Conservation (phyloP, 2,113 vertebrate species). For the Oryzias melastigma region DNA sequence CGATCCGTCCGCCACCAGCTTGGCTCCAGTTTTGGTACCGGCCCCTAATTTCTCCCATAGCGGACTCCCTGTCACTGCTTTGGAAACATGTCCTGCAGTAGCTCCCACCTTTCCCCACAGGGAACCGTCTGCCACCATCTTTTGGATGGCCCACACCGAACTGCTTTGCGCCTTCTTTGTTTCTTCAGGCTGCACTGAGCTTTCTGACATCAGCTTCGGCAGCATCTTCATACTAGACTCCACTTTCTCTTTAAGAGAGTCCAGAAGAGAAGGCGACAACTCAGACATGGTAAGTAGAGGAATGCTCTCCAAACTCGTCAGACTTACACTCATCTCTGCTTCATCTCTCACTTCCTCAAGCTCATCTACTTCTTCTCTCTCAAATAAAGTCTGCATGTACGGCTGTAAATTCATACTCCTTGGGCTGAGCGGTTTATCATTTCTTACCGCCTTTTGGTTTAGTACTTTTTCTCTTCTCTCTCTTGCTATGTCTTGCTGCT, state of each 20-base stretch:
- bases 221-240: conserved; percentile 33
- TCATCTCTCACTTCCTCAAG: conserved; percentile 60
- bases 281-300: conserved; percentile 26
- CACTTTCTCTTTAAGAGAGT: conserved; percentile 55
- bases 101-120: conserved; percentile 59
- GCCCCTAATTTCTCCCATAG: conserved; percentile 64
- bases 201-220: conserved; percentile 49
- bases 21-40: conserved; percentile 52
- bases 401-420: conserved; percentile 22
- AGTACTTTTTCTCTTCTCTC: conserved; percentile 19
- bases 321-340: conserved; percentile 62
- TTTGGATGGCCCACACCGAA: conserved; percentile 57
- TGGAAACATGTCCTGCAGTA: conserved; percentile 49
- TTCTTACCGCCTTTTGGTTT: conserved; percentile 13
- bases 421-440: conserved; percentile 8
- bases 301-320: conserved; percentile 42
- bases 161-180: conserved; percentile 45
- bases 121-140: conserved; percentile 51
- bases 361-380: conserved; percentile 57
- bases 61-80: conserved; percentile 41
- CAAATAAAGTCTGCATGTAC: conserved; percentile 62
- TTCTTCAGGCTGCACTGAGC: conserved; percentile 48
- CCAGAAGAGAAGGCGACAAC: conserved; percentile 54
- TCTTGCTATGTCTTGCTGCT: conserved; percentile 52
- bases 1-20: conserved; percentile 50